phyloP scores from a whole-genome alignment of 2,113 vertebrate genomes.

The Pyrgilauda ruficollis region DNA sequence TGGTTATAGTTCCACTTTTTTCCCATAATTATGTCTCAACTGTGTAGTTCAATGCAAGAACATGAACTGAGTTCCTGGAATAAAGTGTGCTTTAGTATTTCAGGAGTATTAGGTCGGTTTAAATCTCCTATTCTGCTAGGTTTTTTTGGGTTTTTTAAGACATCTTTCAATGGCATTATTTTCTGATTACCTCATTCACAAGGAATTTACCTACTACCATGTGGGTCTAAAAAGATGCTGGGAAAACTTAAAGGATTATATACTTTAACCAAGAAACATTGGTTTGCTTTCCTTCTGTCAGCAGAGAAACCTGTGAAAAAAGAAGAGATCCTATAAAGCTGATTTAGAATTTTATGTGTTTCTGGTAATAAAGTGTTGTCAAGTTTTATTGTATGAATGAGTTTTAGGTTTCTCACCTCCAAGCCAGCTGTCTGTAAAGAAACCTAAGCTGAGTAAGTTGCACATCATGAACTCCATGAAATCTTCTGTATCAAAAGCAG shows the following conservation, averaged over 20 bases:
- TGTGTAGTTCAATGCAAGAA: background rate
- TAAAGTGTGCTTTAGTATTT: background rate
- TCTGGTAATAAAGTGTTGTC: background rate
- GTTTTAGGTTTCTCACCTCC: background rate
- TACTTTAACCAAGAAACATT: background rate
- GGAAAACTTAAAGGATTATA: background rate
- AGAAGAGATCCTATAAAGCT: background rate
- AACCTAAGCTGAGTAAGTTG: background rate
- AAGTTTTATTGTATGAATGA: background rate
- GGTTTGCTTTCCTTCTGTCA: background rate
- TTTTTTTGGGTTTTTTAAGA: background rate
- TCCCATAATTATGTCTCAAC: background rate
- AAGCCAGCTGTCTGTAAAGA: background rate
- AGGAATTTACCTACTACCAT: background rate
- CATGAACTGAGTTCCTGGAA: background rate
- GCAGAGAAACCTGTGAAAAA: background rate
- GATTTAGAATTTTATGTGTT: background rate
- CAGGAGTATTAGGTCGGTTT: background rate
- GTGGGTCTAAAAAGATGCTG: background rate
- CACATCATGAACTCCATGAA: background rate
- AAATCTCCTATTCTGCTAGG: background rate
- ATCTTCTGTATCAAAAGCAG: background rate
- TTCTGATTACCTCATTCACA: background rate
- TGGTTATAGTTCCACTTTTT: background rate
- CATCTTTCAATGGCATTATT: background rate